Evolutionary conservation across 1,140 invertebrate genomes (phyloP).

Genomic region (Papilio glaucus): DNA sequence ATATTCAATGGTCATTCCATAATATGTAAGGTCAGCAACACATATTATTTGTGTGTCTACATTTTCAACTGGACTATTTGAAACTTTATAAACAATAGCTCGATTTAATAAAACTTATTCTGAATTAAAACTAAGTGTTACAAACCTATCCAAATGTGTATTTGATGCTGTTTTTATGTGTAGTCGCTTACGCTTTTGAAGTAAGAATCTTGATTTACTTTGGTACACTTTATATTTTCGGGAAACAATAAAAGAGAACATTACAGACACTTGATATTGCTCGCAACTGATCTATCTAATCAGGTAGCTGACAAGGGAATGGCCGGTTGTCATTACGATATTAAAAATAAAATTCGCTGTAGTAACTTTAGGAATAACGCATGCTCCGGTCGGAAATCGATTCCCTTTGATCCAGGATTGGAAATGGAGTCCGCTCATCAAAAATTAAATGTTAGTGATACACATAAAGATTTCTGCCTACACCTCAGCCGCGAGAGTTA

Average conservation of each 20-base stretch:
- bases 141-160: too few species aligned
- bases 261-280: too few species aligned
- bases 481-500: too few species aligned
- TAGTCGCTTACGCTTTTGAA: too few species aligned
- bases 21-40: slow-evolving; percentile 50
- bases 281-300: too few species aligned
- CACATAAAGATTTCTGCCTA: too few species aligned
- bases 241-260: too few species aligned
- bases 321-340: too few species aligned
- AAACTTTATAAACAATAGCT: slow-evolving; percentile 1
- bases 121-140: not conserved
- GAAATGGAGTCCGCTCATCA: not conserved
- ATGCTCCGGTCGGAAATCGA: not conserved
- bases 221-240: too few species aligned
- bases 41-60: slow-evolving; percentile 21
- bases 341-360: not conserved
- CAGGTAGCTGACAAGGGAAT: too few species aligned
- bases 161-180: too few species aligned
- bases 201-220: too few species aligned
- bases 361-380: not conserved
- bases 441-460: not conserved
- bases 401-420: not conserved
- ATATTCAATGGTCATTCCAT: slow-evolving; percentile 60
- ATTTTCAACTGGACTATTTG: slow-evolving; percentile 23
- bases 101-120: not conserved